These are phyloP conservation scores for Pogonocherus hispidulus DNA, from an alignment of 2,888 invertebrate species.

Conservation along the genomic window DNA sequence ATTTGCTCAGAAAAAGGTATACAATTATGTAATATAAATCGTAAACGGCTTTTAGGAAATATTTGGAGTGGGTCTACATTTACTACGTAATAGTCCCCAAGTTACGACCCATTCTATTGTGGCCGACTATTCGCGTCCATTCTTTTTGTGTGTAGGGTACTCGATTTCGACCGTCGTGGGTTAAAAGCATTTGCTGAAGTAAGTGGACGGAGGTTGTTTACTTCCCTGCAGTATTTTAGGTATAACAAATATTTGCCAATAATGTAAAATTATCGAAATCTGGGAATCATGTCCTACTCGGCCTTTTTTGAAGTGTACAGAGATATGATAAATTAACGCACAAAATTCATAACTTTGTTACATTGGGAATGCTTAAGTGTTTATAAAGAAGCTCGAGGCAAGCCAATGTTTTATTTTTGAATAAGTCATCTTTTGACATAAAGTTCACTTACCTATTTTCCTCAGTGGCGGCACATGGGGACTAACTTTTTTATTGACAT, in stretches of 20 bases:
- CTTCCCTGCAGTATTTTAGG: neutral
- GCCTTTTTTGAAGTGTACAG: too few relatives aligned
- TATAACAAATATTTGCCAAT: neutral
- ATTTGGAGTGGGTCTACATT: neutral
- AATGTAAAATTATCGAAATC: neutral
- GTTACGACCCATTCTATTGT: neutral
- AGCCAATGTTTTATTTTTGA: too few relatives aligned
- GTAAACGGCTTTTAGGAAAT: conserved; percentile 4
- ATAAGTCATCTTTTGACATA: too few relatives aligned
- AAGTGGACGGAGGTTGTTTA: neutral
- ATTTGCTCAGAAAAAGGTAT: neutral
- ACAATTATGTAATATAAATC: conserved; percentile 3
- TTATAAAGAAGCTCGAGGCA: too few relatives aligned
- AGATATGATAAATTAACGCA: too few relatives aligned
- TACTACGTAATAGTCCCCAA: neutral
- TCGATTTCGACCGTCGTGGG: neutral
- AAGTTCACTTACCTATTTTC: too few relatives aligned
- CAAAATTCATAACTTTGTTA: too few relatives aligned
- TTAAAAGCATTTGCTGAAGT: neutral
- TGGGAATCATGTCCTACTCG: too few relatives aligned
- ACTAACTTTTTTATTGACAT: too few relatives aligned
- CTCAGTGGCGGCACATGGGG: too few relatives aligned
- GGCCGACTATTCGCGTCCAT: neutral
- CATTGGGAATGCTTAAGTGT: too few relatives aligned
- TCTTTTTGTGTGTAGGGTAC: neutral